These are phyloP conservation scores for Pantherophis vulpinus DNA, from an alignment of 2,797 vertebrate species.

Conservation along the genomic window DNA sequence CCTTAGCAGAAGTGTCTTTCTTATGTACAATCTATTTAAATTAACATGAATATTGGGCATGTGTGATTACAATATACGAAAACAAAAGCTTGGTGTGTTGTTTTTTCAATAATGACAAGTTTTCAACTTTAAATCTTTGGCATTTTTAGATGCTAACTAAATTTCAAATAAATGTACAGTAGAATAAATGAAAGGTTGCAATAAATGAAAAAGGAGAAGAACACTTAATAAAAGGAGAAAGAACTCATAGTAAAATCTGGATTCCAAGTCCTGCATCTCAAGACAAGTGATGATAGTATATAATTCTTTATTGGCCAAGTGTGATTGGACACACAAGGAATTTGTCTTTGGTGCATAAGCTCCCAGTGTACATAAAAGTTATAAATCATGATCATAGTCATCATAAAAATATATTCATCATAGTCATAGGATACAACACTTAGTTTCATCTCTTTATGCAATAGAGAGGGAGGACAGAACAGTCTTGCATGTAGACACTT, in stretches of 20 bases:
- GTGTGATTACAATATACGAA: background rate
- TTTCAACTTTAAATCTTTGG: background rate
- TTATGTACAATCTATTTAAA: background rate
- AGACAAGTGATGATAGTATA: background rate
- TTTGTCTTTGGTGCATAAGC: too few species aligned
- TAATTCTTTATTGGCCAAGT: too few species aligned
- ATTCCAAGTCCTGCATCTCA: background rate
- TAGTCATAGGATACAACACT: too few species aligned
- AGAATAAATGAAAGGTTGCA: background rate
- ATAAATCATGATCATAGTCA: too few species aligned
- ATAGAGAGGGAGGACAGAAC: background rate
- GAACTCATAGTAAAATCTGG: background rate
- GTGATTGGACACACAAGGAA: too few species aligned
- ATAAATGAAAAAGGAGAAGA: background rate
- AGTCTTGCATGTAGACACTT: background rate
- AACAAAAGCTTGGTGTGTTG: background rate
- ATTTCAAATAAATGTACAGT: background rate
- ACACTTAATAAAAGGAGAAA: background rate
- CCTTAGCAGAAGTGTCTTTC: background rate
- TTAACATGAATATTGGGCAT: background rate
- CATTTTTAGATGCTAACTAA: slow-evolving; percentile 6
- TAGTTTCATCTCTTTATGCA: background rate
- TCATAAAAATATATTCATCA: too few species aligned
- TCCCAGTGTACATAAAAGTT: too few species aligned
- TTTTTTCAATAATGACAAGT: background rate